Conservation (phyloP, 2,797 vertebrate species). For the Gymnoscopelus microlampas region DNA sequence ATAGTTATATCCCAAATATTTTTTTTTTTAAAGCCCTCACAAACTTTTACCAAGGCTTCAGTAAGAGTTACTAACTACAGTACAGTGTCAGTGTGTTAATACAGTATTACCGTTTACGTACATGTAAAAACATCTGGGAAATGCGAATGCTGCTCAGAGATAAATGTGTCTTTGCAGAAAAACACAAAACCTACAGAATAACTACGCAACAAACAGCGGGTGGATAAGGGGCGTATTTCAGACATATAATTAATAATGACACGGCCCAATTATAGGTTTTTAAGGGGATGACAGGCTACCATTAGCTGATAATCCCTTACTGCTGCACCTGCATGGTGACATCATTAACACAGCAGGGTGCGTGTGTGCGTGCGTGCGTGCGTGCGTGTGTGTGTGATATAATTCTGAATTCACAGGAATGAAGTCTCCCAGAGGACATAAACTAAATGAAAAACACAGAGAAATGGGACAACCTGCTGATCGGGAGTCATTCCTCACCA, state of each 20-base stretch:
- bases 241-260: slow-evolving; percentile 41
- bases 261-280: slow-evolving; percentile 58
- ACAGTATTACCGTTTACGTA: slow-evolving; percentile 6
- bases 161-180: slow-evolving; percentile 59
- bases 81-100: too few relatives aligned
- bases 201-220: slow-evolving; percentile 39
- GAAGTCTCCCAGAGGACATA: slow-evolving; percentile 33
- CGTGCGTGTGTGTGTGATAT: background rate
- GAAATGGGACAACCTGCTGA: slow-evolving; percentile 50
- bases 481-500: slow-evolving; percentile 66
- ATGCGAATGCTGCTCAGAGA: slow-evolving; percentile 38
- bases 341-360: slow-evolving; percentile 42
- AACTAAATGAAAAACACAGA: slow-evolving; percentile 17
- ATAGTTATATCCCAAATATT: too few relatives aligned
- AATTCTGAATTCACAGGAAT: background rate
- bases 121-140: slow-evolving; percentile 41
- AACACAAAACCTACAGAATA: slow-evolving; percentile 19
- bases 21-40: too few relatives aligned
- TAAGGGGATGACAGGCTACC: slow-evolving; percentile 58
- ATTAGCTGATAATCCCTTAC: slow-evolving; percentile 59
- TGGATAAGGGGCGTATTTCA: slow-evolving; percentile 9
- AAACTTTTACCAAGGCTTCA: too few relatives aligned
- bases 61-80: too few relatives aligned
- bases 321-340: slow-evolving; percentile 71
- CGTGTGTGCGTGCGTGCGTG: slow-evolving; percentile 10